phyloP scores from a whole-genome alignment of 2,888 invertebrate species.

The Agrotis segetum region DNA sequence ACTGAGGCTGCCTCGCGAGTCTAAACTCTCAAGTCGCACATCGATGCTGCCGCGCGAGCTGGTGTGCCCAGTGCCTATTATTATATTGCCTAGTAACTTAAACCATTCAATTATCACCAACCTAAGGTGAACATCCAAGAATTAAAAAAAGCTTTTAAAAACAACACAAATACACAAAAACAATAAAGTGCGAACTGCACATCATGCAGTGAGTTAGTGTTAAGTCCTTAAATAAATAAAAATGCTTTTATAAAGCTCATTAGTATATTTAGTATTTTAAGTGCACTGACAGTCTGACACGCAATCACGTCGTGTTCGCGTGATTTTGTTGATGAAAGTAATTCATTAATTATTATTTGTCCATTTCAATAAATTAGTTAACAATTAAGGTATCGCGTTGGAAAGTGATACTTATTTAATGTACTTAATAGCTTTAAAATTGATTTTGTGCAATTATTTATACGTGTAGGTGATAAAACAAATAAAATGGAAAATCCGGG shows the following conservation, averaged over 20 bases:
- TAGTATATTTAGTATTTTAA: constrained; percentile 14
- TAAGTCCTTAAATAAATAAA: constrained; percentile 24
- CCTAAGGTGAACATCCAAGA: neutral
- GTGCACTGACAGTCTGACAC: constrained; percentile 5
- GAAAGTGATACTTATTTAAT: neutral
- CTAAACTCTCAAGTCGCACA: too few relatives aligned
- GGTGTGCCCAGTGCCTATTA: too few relatives aligned
- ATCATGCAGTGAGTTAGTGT: neutral
- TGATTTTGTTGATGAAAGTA: constrained; percentile 8
- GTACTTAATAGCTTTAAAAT: neutral
- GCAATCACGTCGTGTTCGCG: constrained; percentile 16
- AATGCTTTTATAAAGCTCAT: neutral
- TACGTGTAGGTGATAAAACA: neutral
- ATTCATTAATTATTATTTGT: constrained; percentile 24
- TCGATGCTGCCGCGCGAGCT: too few relatives aligned
- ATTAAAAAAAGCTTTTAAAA: neutral
- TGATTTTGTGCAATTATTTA: too few relatives aligned
- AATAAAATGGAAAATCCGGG: neutral
- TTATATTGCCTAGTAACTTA: too few relatives aligned
- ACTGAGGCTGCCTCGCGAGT: too few relatives aligned
- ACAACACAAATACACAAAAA: neutral
- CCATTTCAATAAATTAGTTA: constrained; percentile 29
- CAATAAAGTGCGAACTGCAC: neutral
- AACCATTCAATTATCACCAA: neutral
- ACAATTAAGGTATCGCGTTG: constrained; percentile 6